A percentile compares a stretch with the other conserved stretches of the same genome.
phyloP scores from a whole-genome alignment of 1,140 invertebrate genomes.

The Laupala kohalensis region DNA sequence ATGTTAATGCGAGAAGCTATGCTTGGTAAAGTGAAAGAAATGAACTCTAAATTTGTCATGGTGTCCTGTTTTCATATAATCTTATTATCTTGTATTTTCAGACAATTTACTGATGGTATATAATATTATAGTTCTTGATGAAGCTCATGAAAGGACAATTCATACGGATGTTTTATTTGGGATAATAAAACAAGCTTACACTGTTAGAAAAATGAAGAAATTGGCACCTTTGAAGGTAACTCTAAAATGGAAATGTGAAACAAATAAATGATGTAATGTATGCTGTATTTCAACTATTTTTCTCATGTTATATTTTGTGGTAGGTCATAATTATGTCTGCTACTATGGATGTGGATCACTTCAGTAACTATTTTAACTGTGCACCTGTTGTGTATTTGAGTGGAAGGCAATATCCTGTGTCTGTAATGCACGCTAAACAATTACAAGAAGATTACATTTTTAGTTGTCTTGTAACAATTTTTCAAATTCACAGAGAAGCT shows the following conservation, averaged over 20 bases:
- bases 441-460: conserved; percentile 75
- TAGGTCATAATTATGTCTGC: conserved; percentile 84
- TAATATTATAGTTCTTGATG: conserved; percentile 82
- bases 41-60: not conserved
- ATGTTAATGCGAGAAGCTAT: conserved; percentile 86
- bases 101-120: conserved; percentile 62
- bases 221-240: conserved; percentile 51
- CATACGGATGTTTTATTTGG: conserved; percentile 88
- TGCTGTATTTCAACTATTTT: not conserved
- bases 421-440: conserved; percentile 61
- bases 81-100: conserved; percentile 15
- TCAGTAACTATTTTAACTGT: conserved; percentile 79
- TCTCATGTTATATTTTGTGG: conserved; percentile 18
- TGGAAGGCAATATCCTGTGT: conserved; percentile 76
- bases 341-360: conserved; percentile 89
- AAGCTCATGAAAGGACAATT: conserved; percentile 93
- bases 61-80: not conserved
- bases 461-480: conserved; percentile 69
- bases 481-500: conserved; percentile 77
- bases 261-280: not conserved
- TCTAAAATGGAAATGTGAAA: no score
- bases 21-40: conserved; percentile 26
- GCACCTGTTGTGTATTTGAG: conserved; percentile 77
- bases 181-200: conserved; percentile 66
- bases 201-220: conserved; percentile 45